Evolutionary conservation across 2,888 invertebrate species (phyloP), one percentile per base, ranked within the genome.

Genomic region (Hirtodrosophila alboralis): DNA sequence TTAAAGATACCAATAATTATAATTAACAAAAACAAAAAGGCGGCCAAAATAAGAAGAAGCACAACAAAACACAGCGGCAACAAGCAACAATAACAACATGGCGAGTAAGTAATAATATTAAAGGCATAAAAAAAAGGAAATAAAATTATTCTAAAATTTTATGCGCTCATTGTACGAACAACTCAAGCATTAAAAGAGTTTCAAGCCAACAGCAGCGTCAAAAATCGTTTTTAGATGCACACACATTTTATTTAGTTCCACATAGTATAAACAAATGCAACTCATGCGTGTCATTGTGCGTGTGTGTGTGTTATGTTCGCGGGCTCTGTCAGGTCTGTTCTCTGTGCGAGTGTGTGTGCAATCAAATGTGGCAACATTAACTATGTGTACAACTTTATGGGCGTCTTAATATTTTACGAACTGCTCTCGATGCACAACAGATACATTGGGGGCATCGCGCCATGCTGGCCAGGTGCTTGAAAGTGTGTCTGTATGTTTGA

Each of bases 81-180:
- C 40, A 64, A 43, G 34, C 38, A 74, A 28, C 43, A 63, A 44
- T 37, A 53, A 38, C 45, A 63, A 57, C 70, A 87, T 88, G 89
- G 87, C 88, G 76, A 88, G 88, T 88, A 70, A 88, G 88, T 88
- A 89, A 75, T 65, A 74, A 68, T 60, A 61, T n/a, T n/a, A n/a
- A n/a, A n/a, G n/a, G 52, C 38, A 43, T n/a, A 58, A 23, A 21
- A 21, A 51, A 58, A 65, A 51, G 56, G 23, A 49, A 65, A 62
- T 57, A 43, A 77, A 56, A 59, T 27, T 58, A 48, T 43, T 45
- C 54, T 41, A 40, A 2, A 28, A 43, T 44, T 65, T 59, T 28
- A 59, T 48, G 45, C 27, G 30, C 23, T 23, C 23, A 6, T 28
- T 48, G 26, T 52, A 52, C 21, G 40, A 41, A 6, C 45, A 38